A percentile compares a stretch with the other conserved stretches of the same genome.
phyloP scores from a whole-genome alignment of 2,797 vertebrate genomes.

The Acestrorhynchus altus region DNA sequence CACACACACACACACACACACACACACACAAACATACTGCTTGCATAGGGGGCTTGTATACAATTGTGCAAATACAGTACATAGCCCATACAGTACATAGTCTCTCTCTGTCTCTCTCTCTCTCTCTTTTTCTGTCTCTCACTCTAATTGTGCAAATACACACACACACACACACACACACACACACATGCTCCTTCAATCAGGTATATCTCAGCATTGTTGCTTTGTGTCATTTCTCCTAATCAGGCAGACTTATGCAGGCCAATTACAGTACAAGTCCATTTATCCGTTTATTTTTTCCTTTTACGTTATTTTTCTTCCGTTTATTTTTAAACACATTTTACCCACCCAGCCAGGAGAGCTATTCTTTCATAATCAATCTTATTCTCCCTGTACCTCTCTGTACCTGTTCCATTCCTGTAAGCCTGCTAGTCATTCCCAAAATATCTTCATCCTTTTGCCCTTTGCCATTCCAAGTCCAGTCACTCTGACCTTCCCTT shows the following conservation, averaged over 20 bases:
- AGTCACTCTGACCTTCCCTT: background rate
- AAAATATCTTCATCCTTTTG: slow-evolving; percentile 21
- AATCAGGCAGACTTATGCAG: slow-evolving; percentile 51
- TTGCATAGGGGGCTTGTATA: slow-evolving; percentile 6
- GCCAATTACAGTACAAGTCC: slow-evolving; percentile 50
- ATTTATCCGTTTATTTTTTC: slow-evolving; percentile 28
- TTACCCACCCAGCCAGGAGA: slow-evolving; percentile 40
- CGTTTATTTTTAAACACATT: slow-evolving; percentile 32
- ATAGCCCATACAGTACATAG: no score
- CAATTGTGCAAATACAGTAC: slow-evolving; percentile 4
- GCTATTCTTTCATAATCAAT: slow-evolving; percentile 46
- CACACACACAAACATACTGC: slow-evolving; percentile 13
- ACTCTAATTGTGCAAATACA: slow-evolving; percentile 32
- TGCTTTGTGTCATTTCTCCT: slow-evolving; percentile 55
- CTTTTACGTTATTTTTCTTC: slow-evolving; percentile 19
- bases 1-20: slow-evolving; percentile 14
- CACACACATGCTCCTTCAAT: slow-evolving; percentile 54
- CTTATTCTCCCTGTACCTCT: slow-evolving; percentile 35
- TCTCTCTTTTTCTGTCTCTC: slow-evolving; percentile 10
- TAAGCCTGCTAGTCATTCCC: slow-evolving; percentile 18
- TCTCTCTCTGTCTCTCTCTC: slow-evolving; percentile 17
- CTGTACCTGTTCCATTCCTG: slow-evolving; percentile 39
- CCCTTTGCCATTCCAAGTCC: background rate
- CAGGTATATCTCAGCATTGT: slow-evolving; percentile 52
- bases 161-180: slow-evolving; percentile 49